phyloP scores from a whole-genome alignment of 2,113 vertebrate species.

The Rhagologus leucostigma region DNA sequence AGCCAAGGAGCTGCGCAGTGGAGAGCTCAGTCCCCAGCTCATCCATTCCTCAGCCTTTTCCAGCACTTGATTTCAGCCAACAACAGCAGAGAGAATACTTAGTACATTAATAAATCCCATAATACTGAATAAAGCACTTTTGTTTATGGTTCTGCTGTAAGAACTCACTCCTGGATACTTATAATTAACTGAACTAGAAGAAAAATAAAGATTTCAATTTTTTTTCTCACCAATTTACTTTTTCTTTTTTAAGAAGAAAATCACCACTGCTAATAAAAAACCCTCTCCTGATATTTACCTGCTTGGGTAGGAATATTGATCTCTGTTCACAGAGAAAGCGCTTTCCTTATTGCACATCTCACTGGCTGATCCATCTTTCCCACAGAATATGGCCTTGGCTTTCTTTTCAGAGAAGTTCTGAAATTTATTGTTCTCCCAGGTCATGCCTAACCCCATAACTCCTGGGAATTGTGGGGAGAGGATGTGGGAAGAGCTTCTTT shows the following conservation, averaged over 20 bases:
- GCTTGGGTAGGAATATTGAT: background rate
- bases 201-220: background rate
- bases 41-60: background rate
- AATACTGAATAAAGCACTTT: background rate
- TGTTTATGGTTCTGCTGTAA: background rate
- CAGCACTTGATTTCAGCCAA: background rate
- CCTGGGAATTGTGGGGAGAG: background rate
- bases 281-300: background rate
- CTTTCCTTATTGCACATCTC: background rate
- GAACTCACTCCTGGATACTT: background rate
- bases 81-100: background rate
- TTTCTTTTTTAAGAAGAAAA: background rate
- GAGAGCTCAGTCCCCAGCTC: background rate
- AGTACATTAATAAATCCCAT: background rate
- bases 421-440: background rate
- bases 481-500: background rate
- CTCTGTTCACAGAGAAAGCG: background rate
- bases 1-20: background rate
- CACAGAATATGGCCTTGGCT: background rate
- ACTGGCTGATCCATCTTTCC: background rate
- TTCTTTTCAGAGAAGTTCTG: background rate
- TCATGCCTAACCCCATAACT: rapidly evolving
- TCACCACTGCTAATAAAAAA: background rate
- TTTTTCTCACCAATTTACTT: background rate
- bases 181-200: background rate